Percentiles rank a stretch among this genome's conserved stretches.
Conservation (phyloP, 2,888 invertebrate species). For the Pseudococcus viburni region DNA sequence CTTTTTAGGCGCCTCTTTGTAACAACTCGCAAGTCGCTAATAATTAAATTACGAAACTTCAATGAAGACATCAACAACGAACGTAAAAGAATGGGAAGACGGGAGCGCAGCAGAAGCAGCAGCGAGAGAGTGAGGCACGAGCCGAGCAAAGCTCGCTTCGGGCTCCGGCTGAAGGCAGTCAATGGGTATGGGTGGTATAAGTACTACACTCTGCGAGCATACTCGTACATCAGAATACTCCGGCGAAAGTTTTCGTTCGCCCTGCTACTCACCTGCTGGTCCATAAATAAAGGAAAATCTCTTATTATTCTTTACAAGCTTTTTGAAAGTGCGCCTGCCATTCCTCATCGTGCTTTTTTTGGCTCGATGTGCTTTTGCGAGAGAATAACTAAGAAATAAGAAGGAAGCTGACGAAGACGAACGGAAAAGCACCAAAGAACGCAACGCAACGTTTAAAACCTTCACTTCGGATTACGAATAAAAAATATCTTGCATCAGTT, state of each 20-base stretch:
- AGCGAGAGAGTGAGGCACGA: background rate
- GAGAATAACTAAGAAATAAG: slow-evolving; percentile 14
- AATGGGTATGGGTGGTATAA: background rate
- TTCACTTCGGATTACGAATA: slow-evolving; percentile 56
- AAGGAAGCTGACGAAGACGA: background rate
- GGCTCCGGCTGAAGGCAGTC: background rate
- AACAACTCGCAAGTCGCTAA: background rate
- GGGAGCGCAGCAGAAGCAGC: background rate
- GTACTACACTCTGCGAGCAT: background rate
- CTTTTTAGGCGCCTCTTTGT: slow-evolving; percentile 42
- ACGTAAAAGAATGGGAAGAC: slow-evolving; percentile 28
- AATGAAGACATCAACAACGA: slow-evolving; percentile 50
- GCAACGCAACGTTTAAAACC: slow-evolving; percentile 46
- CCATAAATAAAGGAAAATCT: slow-evolving; percentile 58
- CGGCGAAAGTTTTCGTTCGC: slow-evolving; percentile 38
- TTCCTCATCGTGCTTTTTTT: background rate
- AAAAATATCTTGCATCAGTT: slow-evolving; percentile 55
- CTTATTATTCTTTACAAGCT: slow-evolving; percentile 60
- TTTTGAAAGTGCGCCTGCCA: slow-evolving; percentile 54
- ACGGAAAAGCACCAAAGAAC: background rate
- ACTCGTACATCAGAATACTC: background rate
- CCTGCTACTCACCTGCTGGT: slow-evolving; percentile 46
- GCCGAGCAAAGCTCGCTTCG: background rate
- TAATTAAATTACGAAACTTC: slow-evolving; percentile 55
- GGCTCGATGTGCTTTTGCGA: background rate